These are phyloP conservation scores for Lota lota DNA, from an alignment of 2,113 vertebrate species.

Conservation along the genomic window DNA sequence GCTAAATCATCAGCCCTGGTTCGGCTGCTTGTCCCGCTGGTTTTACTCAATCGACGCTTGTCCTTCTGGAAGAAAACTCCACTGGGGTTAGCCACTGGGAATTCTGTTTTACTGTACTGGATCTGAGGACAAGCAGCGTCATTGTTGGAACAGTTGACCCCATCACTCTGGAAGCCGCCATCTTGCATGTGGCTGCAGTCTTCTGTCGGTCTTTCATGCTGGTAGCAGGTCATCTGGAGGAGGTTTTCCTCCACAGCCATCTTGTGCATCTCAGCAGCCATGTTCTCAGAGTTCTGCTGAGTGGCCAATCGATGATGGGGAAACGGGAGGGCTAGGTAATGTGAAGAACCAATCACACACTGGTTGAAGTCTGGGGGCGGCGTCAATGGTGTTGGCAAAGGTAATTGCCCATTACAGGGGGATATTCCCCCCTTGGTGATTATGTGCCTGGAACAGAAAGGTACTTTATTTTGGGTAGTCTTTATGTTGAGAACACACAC, in stretches of 20 bases:
- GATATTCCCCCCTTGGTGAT: not conserved
- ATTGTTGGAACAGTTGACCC: conserved; percentile 57
- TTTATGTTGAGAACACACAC: not conserved
- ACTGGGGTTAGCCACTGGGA: conserved; percentile 15
- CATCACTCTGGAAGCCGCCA: conserved; percentile 28
- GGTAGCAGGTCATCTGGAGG: conserved; percentile 76
- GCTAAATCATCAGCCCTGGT: conserved; percentile 86
- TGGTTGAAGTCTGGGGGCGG: conserved; percentile 88
- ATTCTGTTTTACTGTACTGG: not conserved
- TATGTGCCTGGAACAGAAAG: conserved; percentile 29
- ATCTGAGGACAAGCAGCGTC: conserved; percentile 44
- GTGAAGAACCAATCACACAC: conserved; percentile 71
- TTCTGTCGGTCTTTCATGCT: conserved; percentile 54
- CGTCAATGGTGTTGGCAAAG: conserved; percentile 70
- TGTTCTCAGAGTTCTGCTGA: conserved; percentile 88
- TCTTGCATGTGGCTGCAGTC: conserved; percentile 35
- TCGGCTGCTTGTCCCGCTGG: conserved; percentile 85
- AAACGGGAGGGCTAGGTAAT: conserved; percentile 51
- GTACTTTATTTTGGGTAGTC: not conserved
- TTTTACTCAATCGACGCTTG: conserved; percentile 85
- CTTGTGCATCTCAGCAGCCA: conserved; percentile 80
- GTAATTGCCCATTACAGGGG: conserved; percentile 54
- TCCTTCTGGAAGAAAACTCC: conserved; percentile 68
- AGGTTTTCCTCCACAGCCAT: conserved; percentile 73
- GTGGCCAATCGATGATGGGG: conserved; percentile 77